Evolutionary conservation across 2,113 vertebrate genomes (phyloP).

Genomic region (human): DNA sequence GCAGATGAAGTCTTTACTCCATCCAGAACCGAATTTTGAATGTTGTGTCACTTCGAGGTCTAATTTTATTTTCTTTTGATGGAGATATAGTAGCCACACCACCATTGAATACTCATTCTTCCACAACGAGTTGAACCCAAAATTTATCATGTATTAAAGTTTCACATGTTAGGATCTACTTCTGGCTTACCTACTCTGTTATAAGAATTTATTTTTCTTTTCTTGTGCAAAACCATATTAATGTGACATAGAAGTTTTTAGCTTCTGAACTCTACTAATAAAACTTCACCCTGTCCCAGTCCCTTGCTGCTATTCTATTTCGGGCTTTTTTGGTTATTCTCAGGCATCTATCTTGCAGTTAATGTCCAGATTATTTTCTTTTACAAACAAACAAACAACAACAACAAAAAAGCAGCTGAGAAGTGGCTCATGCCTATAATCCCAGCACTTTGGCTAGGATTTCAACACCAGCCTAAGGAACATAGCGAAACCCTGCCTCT

Average conservation of each 20-base stretch:
- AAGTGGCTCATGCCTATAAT: no score
- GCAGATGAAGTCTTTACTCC: neutral
- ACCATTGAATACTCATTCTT: neutral
- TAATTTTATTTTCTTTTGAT: neutral
- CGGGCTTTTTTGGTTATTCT: neutral
- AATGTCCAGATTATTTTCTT: neutral
- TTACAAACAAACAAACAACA: no score
- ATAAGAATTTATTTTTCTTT: neutral
- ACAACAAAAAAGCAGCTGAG: no score
- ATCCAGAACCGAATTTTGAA: neutral
- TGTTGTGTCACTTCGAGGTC: neutral
- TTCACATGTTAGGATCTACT: neutral
- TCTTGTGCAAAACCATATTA: neutral
- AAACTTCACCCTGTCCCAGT: neutral
- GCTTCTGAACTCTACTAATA: neutral
- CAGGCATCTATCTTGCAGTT: neutral
- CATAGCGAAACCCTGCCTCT: no score
- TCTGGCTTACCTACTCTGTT: neutral
- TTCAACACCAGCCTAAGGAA: no score
- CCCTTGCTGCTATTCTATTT: neutral
- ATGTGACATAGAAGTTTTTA: neutral
- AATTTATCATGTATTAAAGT: neutral
- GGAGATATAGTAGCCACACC: neutral
- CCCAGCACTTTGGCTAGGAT: no score
- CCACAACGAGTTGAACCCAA: neutral